phyloP scores from a whole-genome alignment of 64 coral and sea anemone genomes.

The Pachyseris speciosa region DNA sequence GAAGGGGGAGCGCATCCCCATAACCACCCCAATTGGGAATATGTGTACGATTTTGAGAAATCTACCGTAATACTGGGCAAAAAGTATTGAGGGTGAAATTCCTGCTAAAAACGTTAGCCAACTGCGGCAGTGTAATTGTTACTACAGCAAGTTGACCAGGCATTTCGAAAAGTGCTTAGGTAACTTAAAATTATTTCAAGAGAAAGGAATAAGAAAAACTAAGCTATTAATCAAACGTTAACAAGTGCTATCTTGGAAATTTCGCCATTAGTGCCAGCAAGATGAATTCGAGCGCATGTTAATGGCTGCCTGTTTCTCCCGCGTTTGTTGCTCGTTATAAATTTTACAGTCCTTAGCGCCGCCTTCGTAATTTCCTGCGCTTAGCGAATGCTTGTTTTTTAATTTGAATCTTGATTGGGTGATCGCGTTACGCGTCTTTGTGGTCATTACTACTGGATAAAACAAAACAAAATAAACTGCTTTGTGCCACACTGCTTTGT shows the following conservation, averaged over 20 bases:
- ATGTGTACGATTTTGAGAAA: constrained; percentile 89
- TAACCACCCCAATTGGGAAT: constrained; percentile 72
- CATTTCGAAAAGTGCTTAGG: too few species aligned
- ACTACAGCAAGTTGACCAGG: too few species aligned
- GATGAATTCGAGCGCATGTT: background rate
- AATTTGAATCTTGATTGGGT: background rate
- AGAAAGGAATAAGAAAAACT: background rate
- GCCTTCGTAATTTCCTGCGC: too few species aligned
- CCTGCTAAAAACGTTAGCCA: background rate
- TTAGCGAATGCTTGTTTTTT: too few species aligned
- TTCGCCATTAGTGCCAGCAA: background rate
- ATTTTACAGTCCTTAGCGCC: background rate
- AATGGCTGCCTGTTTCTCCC: background rate
- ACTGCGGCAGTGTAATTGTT: too few species aligned
- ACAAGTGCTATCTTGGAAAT: too few species aligned
- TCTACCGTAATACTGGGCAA: constrained; percentile 64
- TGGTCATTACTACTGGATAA: too few species aligned
- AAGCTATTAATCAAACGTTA: too few species aligned
- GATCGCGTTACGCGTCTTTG: background rate
- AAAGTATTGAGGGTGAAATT: constrained; percentile 50
- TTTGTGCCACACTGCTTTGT: background rate
- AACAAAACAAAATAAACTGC: too few species aligned
- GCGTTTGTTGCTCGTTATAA: background rate
- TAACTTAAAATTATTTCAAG: background rate
- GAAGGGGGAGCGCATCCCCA: constrained; percentile 81